Evolutionary conservation across 2,797 vertebrate species (phyloP).

Genomic region (Enteromius argenteus): DNA sequence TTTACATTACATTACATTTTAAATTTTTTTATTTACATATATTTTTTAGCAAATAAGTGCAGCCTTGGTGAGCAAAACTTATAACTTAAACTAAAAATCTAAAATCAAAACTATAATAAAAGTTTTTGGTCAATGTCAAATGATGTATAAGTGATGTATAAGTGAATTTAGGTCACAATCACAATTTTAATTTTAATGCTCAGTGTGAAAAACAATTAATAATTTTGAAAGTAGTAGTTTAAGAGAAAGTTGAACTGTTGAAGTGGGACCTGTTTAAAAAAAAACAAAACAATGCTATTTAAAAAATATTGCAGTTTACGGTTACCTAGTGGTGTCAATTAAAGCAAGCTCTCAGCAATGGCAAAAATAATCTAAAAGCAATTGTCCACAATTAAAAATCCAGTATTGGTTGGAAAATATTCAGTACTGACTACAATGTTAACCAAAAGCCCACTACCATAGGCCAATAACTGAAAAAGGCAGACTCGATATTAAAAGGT

Average conservation of each 20-base stretch:
- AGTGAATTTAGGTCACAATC: not conserved
- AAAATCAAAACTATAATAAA: not conserved
- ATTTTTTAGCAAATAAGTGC: no score
- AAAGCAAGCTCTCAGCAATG: not conserved
- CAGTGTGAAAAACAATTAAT: no score
- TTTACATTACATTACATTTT: no score
- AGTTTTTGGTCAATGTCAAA: not conserved
- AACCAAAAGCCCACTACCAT: not conserved
- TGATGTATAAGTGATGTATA: not conserved
- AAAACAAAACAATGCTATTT: no score
- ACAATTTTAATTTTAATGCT: not conserved
- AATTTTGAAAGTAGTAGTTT: not conserved
- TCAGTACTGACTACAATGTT: not conserved
- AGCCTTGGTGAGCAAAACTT: no score
- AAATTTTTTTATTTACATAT: no score
- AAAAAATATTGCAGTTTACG: not conserved
- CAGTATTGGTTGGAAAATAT: not conserved
- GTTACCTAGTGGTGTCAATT: not conserved
- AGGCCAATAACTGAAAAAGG: not conserved
- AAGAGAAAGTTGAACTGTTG: not conserved
- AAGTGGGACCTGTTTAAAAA: not conserved
- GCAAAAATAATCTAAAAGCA: not conserved
- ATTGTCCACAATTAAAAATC: not conserved
- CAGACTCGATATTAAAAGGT: not conserved
- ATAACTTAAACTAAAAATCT: not conserved